Evolutionary conservation across 2,888 invertebrate genomes (phyloP).

Genomic region (Crocallis elinguaria): DNA sequence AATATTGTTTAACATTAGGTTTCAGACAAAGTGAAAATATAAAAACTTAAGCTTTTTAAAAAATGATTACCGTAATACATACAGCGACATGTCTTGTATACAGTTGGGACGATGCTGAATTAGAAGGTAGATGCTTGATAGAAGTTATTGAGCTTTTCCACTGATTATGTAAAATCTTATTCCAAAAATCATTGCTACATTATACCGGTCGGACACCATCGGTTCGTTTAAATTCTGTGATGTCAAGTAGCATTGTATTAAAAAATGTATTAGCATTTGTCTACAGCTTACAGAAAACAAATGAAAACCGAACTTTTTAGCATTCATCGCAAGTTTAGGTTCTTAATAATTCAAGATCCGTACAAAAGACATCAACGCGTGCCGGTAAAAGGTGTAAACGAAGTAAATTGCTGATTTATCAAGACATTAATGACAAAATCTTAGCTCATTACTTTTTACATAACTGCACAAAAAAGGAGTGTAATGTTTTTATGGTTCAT

Average conservation of each 20-base stretch:
- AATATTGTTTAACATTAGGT: too few relatives aligned
- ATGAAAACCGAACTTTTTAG: not conserved
- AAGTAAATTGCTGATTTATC: constrained; percentile 1
- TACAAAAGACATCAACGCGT: constrained; percentile 79
- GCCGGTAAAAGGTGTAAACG: constrained; percentile 17
- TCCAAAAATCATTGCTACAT: not conserved
- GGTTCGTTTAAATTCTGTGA: not conserved
- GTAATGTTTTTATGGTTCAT: too few relatives aligned
- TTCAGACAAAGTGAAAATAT: too few relatives aligned
- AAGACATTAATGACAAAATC: not conserved
- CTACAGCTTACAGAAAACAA: not conserved
- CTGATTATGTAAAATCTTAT: too few relatives aligned
- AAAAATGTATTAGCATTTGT: not conserved
- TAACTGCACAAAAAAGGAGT: too few relatives aligned
- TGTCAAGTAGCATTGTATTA: not conserved
- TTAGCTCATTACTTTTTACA: too few relatives aligned
- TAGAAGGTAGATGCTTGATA: too few relatives aligned
- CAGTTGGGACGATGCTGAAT: too few relatives aligned
- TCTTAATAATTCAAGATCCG: constrained; percentile 23
- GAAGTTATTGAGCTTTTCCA: too few relatives aligned
- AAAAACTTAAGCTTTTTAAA: too few relatives aligned
- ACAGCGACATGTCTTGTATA: too few relatives aligned
- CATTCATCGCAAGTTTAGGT: not conserved
- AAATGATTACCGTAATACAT: too few relatives aligned
- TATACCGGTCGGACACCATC: not conserved